Percentiles rank a stretch among this genome's conserved stretches.
Evolutionary conservation across 1,140 invertebrate genomes (phyloP).

Genomic region (Holotrichia oblita): DNA sequence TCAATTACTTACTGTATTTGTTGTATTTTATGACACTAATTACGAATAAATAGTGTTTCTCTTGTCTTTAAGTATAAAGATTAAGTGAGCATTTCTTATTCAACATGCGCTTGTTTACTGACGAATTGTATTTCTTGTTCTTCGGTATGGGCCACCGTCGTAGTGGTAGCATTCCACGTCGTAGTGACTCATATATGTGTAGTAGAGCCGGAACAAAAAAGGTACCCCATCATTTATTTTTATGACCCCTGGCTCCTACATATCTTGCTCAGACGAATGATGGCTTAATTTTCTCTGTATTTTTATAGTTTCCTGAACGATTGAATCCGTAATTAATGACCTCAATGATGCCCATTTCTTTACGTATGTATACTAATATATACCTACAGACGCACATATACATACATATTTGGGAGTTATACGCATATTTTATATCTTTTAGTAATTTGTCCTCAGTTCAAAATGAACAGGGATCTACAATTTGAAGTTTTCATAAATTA

Average conservation of each 20-base stretch:
- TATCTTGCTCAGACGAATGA: conserved; percentile 35
- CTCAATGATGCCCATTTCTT: not conserved
- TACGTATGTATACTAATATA: not conserved
- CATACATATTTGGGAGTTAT: not conserved
- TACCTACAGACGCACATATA: not conserved
- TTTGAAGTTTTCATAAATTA: conserved; percentile 38
- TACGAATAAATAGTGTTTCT: too few relatives aligned
- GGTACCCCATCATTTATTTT: conserved; percentile 39
- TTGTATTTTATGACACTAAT: too few relatives aligned
- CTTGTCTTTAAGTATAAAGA: not conserved
- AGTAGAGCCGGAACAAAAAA: conserved; percentile 18
- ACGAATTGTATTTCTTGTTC: conserved; percentile 22
- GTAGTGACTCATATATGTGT: conserved; percentile 30
- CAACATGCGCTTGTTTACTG: not conserved
- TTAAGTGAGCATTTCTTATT: not conserved
- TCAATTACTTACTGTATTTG: too few relatives aligned
- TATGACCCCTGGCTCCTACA: conserved; percentile 37
- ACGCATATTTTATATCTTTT: not conserved
- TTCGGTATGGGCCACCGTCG: conserved; percentile 22
- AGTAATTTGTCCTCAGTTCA: not conserved
- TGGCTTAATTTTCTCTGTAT: conserved; percentile 41
- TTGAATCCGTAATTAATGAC: conserved; percentile 31
- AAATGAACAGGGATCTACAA: not conserved
- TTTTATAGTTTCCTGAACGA: conserved; percentile 40
- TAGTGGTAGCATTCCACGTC: conserved; percentile 23